Evolutionary conservation across 2,888 invertebrate genomes (phyloP).

Genomic region (Catocala sponsa): DNA sequence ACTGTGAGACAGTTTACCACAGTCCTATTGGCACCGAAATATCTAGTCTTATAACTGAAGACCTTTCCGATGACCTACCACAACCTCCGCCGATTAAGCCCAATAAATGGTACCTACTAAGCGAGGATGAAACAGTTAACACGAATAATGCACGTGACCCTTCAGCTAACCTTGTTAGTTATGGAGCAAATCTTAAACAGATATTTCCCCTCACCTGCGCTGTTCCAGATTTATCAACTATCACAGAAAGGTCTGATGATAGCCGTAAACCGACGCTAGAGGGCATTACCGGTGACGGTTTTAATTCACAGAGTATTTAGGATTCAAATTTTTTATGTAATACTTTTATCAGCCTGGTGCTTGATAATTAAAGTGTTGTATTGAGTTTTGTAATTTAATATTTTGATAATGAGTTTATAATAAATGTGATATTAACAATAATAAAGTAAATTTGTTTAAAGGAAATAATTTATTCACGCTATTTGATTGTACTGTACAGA

Average conservation of each 20-base stretch:
- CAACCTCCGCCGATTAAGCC: conserved; percentile 12
- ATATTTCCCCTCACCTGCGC: conserved; percentile 76
- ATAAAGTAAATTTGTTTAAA: too few relatives aligned
- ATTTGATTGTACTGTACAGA: too few relatives aligned
- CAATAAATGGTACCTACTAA: conserved; percentile 73
- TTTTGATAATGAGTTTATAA: too few relatives aligned
- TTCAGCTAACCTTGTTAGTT: conserved; percentile 28
- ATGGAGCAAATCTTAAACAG: conserved; percentile 68
- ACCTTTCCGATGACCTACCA: conserved; percentile 66
- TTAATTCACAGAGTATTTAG: conserved; percentile 51
- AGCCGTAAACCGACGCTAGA: conserved; percentile 56
- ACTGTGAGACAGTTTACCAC: conserved; percentile 48
- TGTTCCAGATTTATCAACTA: conserved; percentile 78
- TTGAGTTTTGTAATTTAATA: too few relatives aligned
- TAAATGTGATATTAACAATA: too few relatives aligned
- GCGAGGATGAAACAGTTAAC: conserved; percentile 74
- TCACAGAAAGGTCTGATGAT: conserved; percentile 73
- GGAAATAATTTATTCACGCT: too few relatives aligned
- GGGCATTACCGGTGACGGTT: conserved; percentile 51
- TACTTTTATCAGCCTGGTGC: conserved; percentile 18
- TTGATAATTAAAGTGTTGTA: conserved; percentile 13
- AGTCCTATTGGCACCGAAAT: conserved; percentile 49
- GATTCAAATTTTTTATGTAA: conserved; percentile 31
- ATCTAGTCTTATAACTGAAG: conserved; percentile 76
- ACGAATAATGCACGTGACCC: conserved; percentile 44